These are phyloP conservation scores for Agapostemon virescens DNA, from an alignment of 2,888 invertebrate genomes.

Conservation along the genomic window DNA sequence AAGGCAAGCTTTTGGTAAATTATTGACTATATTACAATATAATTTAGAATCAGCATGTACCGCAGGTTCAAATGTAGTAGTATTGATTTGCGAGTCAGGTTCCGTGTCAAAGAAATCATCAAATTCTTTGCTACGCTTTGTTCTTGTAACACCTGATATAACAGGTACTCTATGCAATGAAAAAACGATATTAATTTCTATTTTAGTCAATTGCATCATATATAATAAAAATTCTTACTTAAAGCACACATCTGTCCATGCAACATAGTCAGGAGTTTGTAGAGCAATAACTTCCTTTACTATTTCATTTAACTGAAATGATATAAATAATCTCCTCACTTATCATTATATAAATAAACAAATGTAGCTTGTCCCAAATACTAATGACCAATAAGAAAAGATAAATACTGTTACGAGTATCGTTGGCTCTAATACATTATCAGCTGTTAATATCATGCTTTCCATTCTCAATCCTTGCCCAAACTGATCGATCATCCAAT, in stretches of 20 bases:
- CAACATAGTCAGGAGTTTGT: slow-evolving; percentile 74
- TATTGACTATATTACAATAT: slow-evolving; percentile 85
- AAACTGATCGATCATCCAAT: slow-evolving; percentile 87
- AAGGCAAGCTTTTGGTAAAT: slow-evolving; percentile 84
- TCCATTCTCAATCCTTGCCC: slow-evolving; percentile 85
- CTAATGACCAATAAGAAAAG: neutral
- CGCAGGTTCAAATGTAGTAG: slow-evolving; percentile 82
- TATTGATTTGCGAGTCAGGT: slow-evolving; percentile 62
- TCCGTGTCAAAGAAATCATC: slow-evolving; percentile 77
- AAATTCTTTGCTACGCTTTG: slow-evolving; percentile 64
- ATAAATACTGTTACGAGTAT: slow-evolving; percentile 78
- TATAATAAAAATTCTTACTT: slow-evolving; percentile 77
- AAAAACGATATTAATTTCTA: slow-evolving; percentile 24
- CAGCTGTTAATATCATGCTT: slow-evolving; percentile 84
- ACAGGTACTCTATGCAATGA: slow-evolving; percentile 74
- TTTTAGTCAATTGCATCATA: neutral
- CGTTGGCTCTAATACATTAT: slow-evolving; percentile 85
- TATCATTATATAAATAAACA: neutral
- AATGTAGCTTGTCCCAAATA: neutral
- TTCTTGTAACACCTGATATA: slow-evolving; percentile 64
- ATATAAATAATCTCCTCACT: neutral
- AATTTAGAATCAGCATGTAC: slow-evolving; percentile 82
- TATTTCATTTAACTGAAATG: slow-evolving; percentile 81
- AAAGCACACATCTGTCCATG: slow-evolving; percentile 83
- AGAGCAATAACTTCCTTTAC: slow-evolving; percentile 81